Percentiles rank a stretch among this genome's conserved stretches.
phyloP scores from a whole-genome alignment of 2,113 vertebrate species.

The Peromyscus leucopus region DNA sequence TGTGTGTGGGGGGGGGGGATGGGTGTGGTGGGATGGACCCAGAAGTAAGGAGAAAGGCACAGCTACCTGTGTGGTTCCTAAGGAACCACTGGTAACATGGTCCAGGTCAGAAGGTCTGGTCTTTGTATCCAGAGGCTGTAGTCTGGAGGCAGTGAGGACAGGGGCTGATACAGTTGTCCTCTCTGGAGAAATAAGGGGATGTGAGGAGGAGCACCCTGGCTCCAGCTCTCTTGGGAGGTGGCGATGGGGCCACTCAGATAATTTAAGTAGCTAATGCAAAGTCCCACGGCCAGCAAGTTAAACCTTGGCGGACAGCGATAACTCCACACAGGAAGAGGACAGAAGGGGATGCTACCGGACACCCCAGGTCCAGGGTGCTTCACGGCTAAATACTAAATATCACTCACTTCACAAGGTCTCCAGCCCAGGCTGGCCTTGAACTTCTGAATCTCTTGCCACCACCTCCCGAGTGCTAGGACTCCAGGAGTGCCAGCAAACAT shows the following conservation, averaged over 20 bases:
- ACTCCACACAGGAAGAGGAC: neutral
- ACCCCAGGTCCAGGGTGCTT: neutral
- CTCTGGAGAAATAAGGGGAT: neutral
- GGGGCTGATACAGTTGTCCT: neutral
- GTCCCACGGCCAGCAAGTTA: neutral
- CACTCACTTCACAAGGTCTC: neutral
- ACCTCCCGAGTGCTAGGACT: neutral
- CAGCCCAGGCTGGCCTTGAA: neutral
- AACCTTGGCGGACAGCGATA: neutral
- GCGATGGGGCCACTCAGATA: neutral
- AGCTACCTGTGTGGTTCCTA: constrained; percentile 12
- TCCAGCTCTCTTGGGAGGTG: neutral
- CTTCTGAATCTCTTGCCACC: neutral
- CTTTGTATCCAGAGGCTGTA: neutral
- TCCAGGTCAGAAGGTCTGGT: neutral
- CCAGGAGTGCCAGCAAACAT: neutral
- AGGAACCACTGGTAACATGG: neutral
- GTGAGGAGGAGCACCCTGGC: too few species aligned
- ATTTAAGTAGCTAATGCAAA: neutral
- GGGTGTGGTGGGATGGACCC: neutral
- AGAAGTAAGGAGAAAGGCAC: neutral
- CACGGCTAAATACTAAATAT: neutral
- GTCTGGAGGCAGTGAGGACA: neutral
- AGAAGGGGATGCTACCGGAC: neutral
- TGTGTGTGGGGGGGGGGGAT: too few species aligned